A percentile compares a stretch with the other conserved stretches of the same genome.
These are phyloP conservation scores for Glossophaga mutica DNA, from an alignment of 2,797 vertebrate genomes.

Conservation along the genomic window DNA sequence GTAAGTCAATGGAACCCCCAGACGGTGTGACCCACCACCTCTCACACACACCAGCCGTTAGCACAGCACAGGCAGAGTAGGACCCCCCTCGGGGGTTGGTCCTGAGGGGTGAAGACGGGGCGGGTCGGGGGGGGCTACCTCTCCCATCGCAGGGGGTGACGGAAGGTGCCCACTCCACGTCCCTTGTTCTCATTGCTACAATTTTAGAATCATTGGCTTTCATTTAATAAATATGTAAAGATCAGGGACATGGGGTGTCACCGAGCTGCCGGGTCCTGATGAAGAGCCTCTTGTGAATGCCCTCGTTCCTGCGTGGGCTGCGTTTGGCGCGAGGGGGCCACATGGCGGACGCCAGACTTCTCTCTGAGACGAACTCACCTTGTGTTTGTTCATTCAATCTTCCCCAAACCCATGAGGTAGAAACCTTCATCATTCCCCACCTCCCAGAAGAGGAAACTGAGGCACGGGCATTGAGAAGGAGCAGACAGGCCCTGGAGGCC, in stretches of 20 bases:
- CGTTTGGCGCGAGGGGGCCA: not conserved
- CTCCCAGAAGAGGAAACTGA: not conserved
- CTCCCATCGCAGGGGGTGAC: not conserved
- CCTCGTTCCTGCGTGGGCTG: not conserved
- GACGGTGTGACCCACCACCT: not conserved
- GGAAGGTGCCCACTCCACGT: not conserved
- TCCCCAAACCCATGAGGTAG: not conserved
- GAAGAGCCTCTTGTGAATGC: not conserved
- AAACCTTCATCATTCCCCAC: too few species aligned
- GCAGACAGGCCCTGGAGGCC: too few species aligned
- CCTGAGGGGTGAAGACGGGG: not conserved
- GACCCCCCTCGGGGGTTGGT: not conserved
- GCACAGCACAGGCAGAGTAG: not conserved
- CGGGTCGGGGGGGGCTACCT: not conserved
- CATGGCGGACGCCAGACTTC: not conserved
- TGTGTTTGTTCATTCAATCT: not conserved
- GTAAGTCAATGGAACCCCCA: not conserved
- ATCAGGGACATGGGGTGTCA: not conserved
- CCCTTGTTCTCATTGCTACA: not conserved
- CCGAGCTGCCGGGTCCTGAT: not conserved
- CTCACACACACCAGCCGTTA: not conserved
- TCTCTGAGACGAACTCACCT: not conserved
- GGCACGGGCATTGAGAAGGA: too few species aligned
- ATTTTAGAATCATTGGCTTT: not conserved
- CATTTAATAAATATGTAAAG: not conserved